A percentile compares a stretch with the other conserved stretches of the same genome.
These are phyloP conservation scores for Hyperoplus immaculatus DNA, from an alignment of 2,797 vertebrate species.

Conservation along the genomic window DNA sequence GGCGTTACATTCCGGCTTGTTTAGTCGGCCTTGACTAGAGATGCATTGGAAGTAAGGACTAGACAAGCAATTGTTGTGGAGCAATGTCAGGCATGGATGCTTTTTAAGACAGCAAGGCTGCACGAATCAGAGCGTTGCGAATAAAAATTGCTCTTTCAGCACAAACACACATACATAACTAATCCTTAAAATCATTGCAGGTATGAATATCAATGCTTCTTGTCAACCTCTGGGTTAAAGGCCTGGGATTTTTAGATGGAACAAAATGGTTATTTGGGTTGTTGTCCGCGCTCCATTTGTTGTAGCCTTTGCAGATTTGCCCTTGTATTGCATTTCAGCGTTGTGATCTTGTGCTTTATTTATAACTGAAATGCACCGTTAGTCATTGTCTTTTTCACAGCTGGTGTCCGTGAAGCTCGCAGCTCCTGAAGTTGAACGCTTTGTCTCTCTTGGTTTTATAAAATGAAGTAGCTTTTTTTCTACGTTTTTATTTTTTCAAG, in stretches of 20 bases:
- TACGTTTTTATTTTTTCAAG: background rate
- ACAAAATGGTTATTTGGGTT: conserved; percentile 53
- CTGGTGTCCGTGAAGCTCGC: conserved; percentile 15
- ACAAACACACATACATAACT: conserved; percentile 14
- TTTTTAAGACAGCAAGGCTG: conserved; percentile 43
- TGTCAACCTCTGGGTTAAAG: conserved; percentile 39
- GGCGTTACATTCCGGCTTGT: too few relatives aligned
- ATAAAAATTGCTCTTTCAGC: conserved; percentile 42
- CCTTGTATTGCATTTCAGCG: conserved; percentile 43
- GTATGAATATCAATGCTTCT: conserved; percentile 63
- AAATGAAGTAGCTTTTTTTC: background rate
- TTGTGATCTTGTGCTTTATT: conserved; percentile 54
- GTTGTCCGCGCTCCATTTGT: conserved; percentile 56
- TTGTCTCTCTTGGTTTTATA: conserved; percentile 24
- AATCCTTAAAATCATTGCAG: conserved; percentile 16
- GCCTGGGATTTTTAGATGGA: conserved; percentile 33
- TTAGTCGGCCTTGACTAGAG: background rate
- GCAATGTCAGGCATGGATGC: conserved; percentile 68
- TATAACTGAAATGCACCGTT: conserved; percentile 25
- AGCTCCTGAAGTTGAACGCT: conserved; percentile 19
- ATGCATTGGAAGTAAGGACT: background rate
- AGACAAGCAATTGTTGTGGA: conserved; percentile 24
- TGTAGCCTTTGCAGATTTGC: conserved; percentile 45
- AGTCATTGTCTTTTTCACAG: conserved; percentile 16
- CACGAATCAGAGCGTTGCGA: conserved; percentile 45